Base-by-base conservation (phyloP, 2,888 invertebrate genomes). In the Metallyticus violacea region DNA sequence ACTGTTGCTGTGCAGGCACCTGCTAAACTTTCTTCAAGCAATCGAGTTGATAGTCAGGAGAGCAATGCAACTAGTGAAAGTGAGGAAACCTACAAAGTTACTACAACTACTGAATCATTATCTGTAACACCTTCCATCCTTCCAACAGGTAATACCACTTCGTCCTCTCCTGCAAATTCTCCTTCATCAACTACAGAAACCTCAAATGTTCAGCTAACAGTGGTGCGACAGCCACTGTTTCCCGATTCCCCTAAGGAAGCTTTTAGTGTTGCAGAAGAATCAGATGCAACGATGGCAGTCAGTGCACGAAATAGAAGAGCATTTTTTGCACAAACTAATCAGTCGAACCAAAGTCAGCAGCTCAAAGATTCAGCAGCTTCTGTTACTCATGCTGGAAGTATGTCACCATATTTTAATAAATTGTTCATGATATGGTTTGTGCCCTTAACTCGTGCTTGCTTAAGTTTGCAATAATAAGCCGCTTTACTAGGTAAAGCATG, bases 61-160 rank as follows among this genome's bases (percentile, higher is more conserved):
- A 87, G 87, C 25, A 83, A 82, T 15, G 85, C 90, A n/a, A 89
- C 90, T 28, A 90, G 90, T 83, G 91, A 91, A 85, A 91, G 89
- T 87, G 91, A 91, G 87, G 91, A 91, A 88, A 90, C 89, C 5
- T 87, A 84, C 86, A 87, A 86, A 77, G 87, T 85, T 7, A 79
- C 87, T 30, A 15, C 84, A 3, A 5, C 76, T 25, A 9, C 77
- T 7, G 6, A 81, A 28, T 78, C 76, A 22, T 22, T 76, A 77
- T 4, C 82, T 26, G 6, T 29, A 77, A 77, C 26, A 40, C 29
- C 25, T 4, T 81, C 22, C 7, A n/a, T 15, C 9, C 26, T 22
- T 27, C 26, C 79, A 79, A 79, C 85, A 87, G 86, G 79, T 86
- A 88, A 84, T 88, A 15, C 77, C 77, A 22, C 77, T 22, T 22